Percentiles rank a stretch among this genome's conserved stretches.
These are phyloP conservation scores for Elegia similella DNA, from an alignment of 2,888 invertebrate species.

Conservation along the genomic window DNA sequence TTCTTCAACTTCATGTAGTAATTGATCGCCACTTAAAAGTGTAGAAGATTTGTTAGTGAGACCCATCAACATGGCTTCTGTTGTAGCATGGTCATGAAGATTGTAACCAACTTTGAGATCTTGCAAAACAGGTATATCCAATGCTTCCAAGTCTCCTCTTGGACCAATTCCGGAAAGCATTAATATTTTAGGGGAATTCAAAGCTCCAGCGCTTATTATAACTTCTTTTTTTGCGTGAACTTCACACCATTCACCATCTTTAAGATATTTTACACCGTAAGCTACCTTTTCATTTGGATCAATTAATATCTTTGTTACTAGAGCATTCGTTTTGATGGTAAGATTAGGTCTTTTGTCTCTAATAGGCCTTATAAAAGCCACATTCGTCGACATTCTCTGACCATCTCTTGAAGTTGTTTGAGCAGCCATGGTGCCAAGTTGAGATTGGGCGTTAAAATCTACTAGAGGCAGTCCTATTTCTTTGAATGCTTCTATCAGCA, in stretches of 20 bases:
- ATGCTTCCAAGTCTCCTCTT: conserved; percentile 57
- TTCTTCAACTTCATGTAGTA: conserved; percentile 55
- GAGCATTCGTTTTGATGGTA: conserved; percentile 66
- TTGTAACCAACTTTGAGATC: conserved; percentile 87
- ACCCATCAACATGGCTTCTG: conserved; percentile 72
- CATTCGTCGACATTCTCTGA: conserved; percentile 81
- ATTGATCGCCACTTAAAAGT: conserved; percentile 46
- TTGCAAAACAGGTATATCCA: conserved; percentile 77
- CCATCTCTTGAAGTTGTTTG: conserved; percentile 83
- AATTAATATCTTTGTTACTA: conserved; percentile 80
- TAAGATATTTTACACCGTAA: conserved; percentile 51
- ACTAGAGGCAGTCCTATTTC: conserved; percentile 80
- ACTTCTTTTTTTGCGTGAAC: conserved; percentile 79
- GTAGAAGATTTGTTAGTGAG: conserved; percentile 78
- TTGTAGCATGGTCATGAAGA: conserved; percentile 87
- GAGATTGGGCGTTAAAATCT: conserved; percentile 79
- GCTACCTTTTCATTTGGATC: conserved; percentile 51
- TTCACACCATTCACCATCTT: conserved; percentile 38
- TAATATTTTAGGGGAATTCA: conserved; percentile 83
- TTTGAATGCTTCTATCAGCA: conserved; percentile 79
- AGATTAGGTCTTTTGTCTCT: conserved; percentile 75
- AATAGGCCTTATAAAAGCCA: conserved; percentile 84
- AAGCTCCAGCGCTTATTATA: conserved; percentile 80
- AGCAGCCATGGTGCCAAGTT: conserved; percentile 82
- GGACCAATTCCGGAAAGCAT: conserved; percentile 86